A percentile compares a stretch with the other conserved stretches of the same genome.
Conservation (phyloP, 2,113 vertebrate genomes). For the Paraplagusia blochii region DNA sequence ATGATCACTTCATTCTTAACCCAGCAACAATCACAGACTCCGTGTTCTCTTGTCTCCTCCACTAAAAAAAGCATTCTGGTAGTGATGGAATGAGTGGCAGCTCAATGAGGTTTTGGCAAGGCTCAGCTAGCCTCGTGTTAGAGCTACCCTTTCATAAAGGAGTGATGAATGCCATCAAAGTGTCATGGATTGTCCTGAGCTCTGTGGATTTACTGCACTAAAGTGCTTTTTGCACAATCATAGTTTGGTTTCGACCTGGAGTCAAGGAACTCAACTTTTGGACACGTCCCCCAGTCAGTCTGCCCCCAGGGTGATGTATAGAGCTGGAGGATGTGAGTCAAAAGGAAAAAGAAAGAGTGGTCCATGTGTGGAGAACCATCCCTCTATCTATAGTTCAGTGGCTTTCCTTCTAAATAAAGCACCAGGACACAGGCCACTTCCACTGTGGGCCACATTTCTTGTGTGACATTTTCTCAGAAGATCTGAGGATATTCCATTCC, state of each 20-base stretch:
- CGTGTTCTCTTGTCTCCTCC: constrained; percentile 20
- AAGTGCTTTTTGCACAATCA: constrained; percentile 24
- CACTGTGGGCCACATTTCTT: constrained; percentile 49
- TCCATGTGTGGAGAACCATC: constrained; percentile 54
- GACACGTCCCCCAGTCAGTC: background rate
- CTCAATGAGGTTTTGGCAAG: constrained; percentile 51
- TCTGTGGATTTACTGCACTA: constrained; percentile 41
- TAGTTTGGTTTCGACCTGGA: constrained; percentile 19
- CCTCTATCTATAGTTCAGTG: constrained; percentile 76
- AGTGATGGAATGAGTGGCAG: constrained; percentile 60
- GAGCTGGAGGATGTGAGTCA: constrained; percentile 20
- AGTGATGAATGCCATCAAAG: constrained; percentile 57
- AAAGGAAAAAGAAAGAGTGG: constrained; percentile 30
- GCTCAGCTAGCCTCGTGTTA: constrained; percentile 41
- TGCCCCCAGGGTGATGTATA: constrained; percentile 15
- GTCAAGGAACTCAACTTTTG: constrained; percentile 11
- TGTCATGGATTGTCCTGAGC: constrained; percentile 46
- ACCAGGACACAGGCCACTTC: constrained; percentile 55
- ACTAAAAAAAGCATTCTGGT: constrained; percentile 33
- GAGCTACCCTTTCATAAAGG: constrained; percentile 58
- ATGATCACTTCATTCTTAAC: constrained; percentile 12
- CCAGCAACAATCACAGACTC: constrained; percentile 21
- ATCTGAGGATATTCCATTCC: constrained; percentile 24
- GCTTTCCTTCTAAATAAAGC: constrained; percentile 72
- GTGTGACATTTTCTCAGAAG: constrained; percentile 31